Evolutionary conservation across 2,888 invertebrate species (phyloP).

Genomic region (Drosophila fulvimacula): DNA sequence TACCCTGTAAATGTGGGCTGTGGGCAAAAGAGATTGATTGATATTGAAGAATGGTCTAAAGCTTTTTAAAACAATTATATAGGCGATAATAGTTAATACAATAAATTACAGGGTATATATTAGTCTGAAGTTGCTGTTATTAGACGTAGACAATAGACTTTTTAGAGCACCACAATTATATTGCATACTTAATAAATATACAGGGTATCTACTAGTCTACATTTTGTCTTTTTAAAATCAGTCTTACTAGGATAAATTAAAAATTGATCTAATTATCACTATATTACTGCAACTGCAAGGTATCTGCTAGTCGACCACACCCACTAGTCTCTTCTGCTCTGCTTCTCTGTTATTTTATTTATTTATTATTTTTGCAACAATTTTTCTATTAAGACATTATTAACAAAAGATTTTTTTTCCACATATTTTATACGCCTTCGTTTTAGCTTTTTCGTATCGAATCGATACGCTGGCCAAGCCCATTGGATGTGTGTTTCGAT

Average conservation of each 20-base stretch:
- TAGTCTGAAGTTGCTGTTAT: background rate
- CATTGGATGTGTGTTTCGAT: slow-evolving; percentile 13
- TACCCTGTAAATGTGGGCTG: slow-evolving; percentile 2
- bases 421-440: slow-evolving; percentile 20
- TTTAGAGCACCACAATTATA: too few species aligned
- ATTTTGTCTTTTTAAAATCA: too few species aligned
- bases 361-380: slow-evolving; percentile 39
- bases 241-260: background rate
- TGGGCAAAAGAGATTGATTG: background rate
- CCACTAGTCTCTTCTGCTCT: background rate
- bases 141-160: too few species aligned
- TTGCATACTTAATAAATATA: too few species aligned
- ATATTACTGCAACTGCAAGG: background rate
- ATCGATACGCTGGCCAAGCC: slow-evolving; percentile 29
- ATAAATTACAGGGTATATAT: background rate
- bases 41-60: background rate
- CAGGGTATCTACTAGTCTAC: background rate
- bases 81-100: background rate
- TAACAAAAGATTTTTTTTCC: slow-evolving; percentile 40
- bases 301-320: background rate
- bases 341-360: slow-evolving; percentile 16
- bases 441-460: slow-evolving; percentile 10
- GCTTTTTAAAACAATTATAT: background rate
- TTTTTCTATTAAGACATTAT: slow-evolving; percentile 75
- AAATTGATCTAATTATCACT: background rate